phyloP scores from a whole-genome alignment of 2,113 vertebrate genomes.

The Desmodus rotundus region DNA sequence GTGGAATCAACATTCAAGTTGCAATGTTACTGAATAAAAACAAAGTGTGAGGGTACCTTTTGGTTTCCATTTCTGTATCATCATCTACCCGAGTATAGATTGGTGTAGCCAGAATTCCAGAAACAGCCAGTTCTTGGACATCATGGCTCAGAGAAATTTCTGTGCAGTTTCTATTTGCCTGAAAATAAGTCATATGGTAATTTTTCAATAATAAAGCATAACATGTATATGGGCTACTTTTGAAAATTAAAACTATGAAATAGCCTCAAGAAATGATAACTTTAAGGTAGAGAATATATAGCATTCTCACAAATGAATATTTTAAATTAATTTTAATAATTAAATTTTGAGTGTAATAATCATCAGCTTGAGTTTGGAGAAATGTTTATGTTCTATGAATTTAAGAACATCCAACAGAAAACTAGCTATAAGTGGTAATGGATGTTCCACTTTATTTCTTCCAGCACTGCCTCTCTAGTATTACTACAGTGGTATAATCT shows the following conservation, averaged over 20 bases:
- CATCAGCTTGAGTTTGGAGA: background rate
- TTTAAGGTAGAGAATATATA: background rate
- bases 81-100: constrained; percentile 98
- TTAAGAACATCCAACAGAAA: background rate
- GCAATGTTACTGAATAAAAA: constrained; percentile 29
- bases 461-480: background rate
- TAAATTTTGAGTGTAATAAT: constrained; percentile 10
- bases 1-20: background rate
- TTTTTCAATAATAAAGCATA: constrained; percentile 11
- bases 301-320: background rate
- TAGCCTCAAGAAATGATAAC: background rate
- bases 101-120: constrained; percentile 95
- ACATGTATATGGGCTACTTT: background rate
- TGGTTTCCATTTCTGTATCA: constrained; percentile 89
- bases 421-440: background rate
- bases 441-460: background rate
- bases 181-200: constrained; percentile 49
- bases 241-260: background rate
- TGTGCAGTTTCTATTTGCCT: constrained; percentile 98
- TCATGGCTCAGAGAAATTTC: constrained; percentile 97
- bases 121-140: constrained; percentile 97
- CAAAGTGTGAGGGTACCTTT: constrained; percentile 84
- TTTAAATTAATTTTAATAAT: constrained; percentile 1
- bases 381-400: constrained; percentile 1
- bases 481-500: background rate